Conservation (phyloP, 2,113 vertebrate genomes). For the Syngnathus scovelli region DNA sequence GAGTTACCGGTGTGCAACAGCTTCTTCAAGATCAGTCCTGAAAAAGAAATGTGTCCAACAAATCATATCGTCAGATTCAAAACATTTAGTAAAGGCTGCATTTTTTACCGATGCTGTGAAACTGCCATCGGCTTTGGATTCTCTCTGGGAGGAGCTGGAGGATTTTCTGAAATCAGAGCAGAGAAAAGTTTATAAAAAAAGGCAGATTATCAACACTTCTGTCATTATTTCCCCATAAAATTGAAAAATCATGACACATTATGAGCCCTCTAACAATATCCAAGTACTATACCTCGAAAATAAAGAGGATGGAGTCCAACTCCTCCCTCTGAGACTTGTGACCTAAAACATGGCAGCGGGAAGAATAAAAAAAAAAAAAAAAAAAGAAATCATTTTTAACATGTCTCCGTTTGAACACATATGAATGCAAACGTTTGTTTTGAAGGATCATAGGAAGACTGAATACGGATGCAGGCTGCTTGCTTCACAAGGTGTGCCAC, state of each 20-base stretch:
- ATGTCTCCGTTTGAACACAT: too few species aligned
- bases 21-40: constrained; percentile 97
- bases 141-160: constrained; percentile 95
- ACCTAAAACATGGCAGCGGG: constrained; percentile 69
- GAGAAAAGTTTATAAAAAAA: neutral
- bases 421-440: too few species aligned
- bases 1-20: constrained; percentile 97
- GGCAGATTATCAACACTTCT: too few species aligned
- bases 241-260: neutral
- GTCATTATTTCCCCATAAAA: too few species aligned
- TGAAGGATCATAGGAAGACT: too few species aligned
- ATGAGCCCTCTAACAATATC: neutral
- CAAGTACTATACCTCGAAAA: constrained; percentile 86
- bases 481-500: too few species aligned
- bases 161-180: constrained; percentile 81
- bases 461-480: too few species aligned
- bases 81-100: constrained; percentile 45
- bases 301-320: constrained; percentile 97
- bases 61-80: neutral
- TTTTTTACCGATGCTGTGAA: constrained; percentile 93
- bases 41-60: constrained; percentile 17
- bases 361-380: neutral
- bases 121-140: constrained; percentile 96
- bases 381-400: too few species aligned
- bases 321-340: constrained; percentile 98